Evolutionary conservation across 2,888 invertebrate genomes (phyloP).

Genomic region (Blastobasis adustella): DNA sequence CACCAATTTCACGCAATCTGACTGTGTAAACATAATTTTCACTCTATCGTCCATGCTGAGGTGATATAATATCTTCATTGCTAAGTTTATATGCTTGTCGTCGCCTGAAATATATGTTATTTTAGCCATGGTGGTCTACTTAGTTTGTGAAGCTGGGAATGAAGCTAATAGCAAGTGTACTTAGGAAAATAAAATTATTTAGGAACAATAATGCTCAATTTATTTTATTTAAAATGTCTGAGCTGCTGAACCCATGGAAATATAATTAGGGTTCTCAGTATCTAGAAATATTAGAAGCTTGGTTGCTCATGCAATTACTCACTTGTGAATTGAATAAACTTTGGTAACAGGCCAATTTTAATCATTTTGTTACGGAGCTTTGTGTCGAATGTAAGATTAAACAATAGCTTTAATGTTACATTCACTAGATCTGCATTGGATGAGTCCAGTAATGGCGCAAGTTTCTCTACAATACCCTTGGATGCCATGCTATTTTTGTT

Average conservation of each 20-base stretch:
- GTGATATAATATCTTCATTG: constrained; percentile 91
- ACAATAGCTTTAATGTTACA: constrained; percentile 89
- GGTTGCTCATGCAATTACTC: constrained; percentile 80
- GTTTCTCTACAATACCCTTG: constrained; percentile 85
- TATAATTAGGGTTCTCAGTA: too few relatives aligned
- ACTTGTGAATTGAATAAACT: constrained; percentile 91
- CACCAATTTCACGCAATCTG: constrained; percentile 93
- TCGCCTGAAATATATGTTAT: constrained; percentile 72
- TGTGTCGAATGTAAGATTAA: constrained; percentile 96
- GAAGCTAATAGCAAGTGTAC: too few relatives aligned
- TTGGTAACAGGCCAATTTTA: constrained; percentile 89
- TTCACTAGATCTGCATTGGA: constrained; percentile 83
- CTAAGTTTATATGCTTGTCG: constrained; percentile 84
- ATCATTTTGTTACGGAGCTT: constrained; percentile 92
- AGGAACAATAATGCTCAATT: too few relatives aligned
- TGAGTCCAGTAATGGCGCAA: constrained; percentile 84
- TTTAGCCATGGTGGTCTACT: too few relatives aligned
- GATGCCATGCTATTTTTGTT: constrained; percentile 95
- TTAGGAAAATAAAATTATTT: too few relatives aligned
- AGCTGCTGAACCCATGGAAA: too few relatives aligned
- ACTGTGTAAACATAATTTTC: constrained; percentile 93
- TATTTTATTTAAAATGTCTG: too few relatives aligned
- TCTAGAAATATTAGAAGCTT: constrained; percentile 75
- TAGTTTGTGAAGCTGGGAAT: too few relatives aligned
- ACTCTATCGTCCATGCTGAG: constrained; percentile 96